Conservation (phyloP, 2,113 vertebrate species). For the Etheostoma cragini region DNA sequence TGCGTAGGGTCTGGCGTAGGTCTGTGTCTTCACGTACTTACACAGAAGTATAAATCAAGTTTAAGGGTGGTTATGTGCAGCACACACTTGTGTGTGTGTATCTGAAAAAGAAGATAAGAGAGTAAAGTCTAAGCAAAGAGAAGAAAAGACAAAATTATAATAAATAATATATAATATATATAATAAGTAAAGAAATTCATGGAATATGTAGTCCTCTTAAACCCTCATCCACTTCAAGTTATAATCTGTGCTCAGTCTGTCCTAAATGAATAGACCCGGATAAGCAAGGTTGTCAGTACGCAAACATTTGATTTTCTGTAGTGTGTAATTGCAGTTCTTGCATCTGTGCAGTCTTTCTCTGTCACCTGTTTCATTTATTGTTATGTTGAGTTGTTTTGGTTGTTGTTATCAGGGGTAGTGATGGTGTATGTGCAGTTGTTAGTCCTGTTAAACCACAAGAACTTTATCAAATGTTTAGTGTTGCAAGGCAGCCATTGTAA, state of each 20-base stretch:
- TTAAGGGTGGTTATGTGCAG: too few relatives aligned
- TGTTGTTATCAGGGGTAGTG: background rate
- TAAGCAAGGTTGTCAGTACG: conserved; percentile 55
- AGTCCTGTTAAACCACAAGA: background rate
- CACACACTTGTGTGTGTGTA: too few relatives aligned
- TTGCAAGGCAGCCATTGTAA: background rate
- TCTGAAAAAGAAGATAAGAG: too few relatives aligned
- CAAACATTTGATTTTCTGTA: conserved; percentile 38
- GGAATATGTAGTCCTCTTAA: background rate
- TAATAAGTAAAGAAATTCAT: background rate
- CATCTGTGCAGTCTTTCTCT: conserved; percentile 13
- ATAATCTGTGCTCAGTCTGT: conserved; percentile 13
- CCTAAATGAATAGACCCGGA: conserved; percentile 44
- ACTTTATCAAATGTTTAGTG: background rate
- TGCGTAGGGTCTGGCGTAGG: too few relatives aligned
- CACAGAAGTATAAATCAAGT: too few relatives aligned
- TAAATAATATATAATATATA: too few relatives aligned
- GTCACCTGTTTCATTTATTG: background rate
- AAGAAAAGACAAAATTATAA: too few relatives aligned
- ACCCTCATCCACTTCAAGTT: background rate
- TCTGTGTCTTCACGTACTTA: too few relatives aligned
- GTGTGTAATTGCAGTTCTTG: conserved; percentile 33
- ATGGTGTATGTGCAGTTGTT: background rate
- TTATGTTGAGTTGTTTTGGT: background rate
- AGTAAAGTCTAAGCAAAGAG: too few relatives aligned